Evolutionary conservation across 64 coral and sea anemone species (phyloP), one percentile per base, ranked within the genome.

Genomic region (Stichodactyla mertensii): DNA sequence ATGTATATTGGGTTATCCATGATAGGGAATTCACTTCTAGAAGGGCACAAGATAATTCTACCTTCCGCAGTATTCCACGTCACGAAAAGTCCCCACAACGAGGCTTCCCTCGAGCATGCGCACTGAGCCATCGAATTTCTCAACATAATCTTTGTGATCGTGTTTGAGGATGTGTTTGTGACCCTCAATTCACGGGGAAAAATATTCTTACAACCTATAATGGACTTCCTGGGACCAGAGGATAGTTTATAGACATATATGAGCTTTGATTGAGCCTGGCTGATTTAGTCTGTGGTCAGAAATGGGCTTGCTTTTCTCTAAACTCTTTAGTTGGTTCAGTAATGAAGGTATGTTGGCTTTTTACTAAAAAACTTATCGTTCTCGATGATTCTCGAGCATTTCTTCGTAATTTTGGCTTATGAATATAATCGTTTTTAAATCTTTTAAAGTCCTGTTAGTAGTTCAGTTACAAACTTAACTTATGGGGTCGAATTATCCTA

Each of bases 251-350:
- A 81, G 78, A 81, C 24, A 12, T 81, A 27, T 28, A 81, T 19
- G 53, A 81, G 18, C 51, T 81, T 55, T 51, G 11, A 18, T 6
- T 54, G 16, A 53, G 52, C 16, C 19, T 81, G 12, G 0, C 53
- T 81, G 20, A 11, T 52, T 81, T 52, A 52, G 31, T 55, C 4
- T 20, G 80, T 84, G 94, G 86, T 80, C 79, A 87, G 94, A 92
- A 83, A 96, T 96, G 94, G 94, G 94, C 61, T 61, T 93, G 62
- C 77, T 96, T 57, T 96, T 96, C 84, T 78, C 94, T 16, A 93
- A 96, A 88, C 60, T 96, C 11, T 96, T 96, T 60, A 92, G 94
- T 58, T 92, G 91, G 91, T 96, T 96, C 77, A 93, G 91, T 16
- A 96, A 96, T 86, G 94, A 93, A 90, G 94, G 94, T 96, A 89